Evolutionary conservation across 1,140 invertebrate genomes (phyloP).

Genomic region (Magallana angulata): DNA sequence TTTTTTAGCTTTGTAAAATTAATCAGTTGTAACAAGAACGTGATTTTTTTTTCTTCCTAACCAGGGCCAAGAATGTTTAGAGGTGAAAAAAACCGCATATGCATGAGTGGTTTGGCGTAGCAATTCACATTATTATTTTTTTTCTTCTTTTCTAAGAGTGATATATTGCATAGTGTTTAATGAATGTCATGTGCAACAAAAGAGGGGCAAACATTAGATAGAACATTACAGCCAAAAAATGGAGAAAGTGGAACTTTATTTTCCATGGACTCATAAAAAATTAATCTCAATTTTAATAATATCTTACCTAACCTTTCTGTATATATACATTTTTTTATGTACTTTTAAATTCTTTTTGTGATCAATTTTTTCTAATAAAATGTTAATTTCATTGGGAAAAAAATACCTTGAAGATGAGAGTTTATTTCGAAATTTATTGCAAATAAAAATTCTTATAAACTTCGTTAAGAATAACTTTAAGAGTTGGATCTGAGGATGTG

Average conservation of each 20-base stretch:
- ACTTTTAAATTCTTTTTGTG: not conserved
- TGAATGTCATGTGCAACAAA: not conserved
- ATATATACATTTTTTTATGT: not conserved
- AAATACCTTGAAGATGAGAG: no score
- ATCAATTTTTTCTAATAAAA: not conserved
- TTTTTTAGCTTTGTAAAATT: conserved; percentile 13
- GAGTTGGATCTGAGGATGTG: no score
- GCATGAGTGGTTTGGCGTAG: not conserved
- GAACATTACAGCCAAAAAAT: conserved; percentile 14
- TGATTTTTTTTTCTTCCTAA: not conserved
- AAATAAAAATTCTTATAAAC: no score
- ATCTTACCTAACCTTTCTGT: not conserved
- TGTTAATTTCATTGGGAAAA: not conserved
- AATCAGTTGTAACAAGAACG: conserved; percentile 6
- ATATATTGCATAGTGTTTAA: conserved; percentile 27
- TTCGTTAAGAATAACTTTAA: no score
- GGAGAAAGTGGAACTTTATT: not conserved
- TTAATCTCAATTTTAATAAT: not conserved
- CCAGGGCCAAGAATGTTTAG: not conserved
- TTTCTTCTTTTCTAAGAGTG: not conserved
- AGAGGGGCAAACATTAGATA: not conserved
- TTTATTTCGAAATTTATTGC: no score
- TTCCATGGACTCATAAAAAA: not conserved
- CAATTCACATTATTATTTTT: not conserved
- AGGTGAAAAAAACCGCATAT: not conserved